Conservation (phyloP, 2,888 invertebrate species). For the Caenorhabditis sp. region DNA sequence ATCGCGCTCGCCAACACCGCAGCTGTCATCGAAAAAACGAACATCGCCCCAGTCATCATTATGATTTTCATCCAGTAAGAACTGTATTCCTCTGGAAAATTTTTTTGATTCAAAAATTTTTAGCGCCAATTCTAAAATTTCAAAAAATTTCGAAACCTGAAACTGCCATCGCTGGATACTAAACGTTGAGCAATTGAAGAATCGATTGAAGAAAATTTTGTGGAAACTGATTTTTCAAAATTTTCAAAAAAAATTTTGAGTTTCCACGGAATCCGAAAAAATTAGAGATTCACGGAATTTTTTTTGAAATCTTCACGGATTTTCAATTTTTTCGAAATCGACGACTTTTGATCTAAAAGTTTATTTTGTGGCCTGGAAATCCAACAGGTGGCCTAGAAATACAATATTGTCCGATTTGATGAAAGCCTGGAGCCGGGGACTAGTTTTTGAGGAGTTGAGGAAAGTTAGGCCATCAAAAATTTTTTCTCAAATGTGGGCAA, state of each 20-base stretch:
- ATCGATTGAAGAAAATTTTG: not conserved
- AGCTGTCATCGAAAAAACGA: not conserved
- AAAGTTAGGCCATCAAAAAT: too few species aligned
- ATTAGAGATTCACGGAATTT: too few species aligned
- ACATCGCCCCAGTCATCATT: slow-evolving; percentile 1
- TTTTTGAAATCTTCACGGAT: too few species aligned
- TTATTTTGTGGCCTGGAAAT: too few species aligned
- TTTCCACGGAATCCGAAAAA: too few species aligned
- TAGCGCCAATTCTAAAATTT: not conserved
- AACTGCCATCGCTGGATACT: not conserved
- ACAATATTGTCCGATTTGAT: too few species aligned
- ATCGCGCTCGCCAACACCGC: not conserved
- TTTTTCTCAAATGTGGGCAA: too few species aligned
- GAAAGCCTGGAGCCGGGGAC: too few species aligned
- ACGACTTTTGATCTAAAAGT: not conserved
- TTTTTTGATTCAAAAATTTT: not conserved
- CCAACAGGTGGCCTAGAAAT: too few species aligned
- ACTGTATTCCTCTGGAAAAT: slow-evolving; percentile 24
- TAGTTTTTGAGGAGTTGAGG: too few species aligned
- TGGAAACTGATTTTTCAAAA: not conserved
- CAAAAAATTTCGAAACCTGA: not conserved
- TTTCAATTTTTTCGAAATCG: not conserved
- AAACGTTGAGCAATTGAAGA: not conserved
- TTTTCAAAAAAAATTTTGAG: too few species aligned
- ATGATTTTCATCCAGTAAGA: slow-evolving; percentile 18